Base-by-base conservation (phyloP, 1,140 invertebrate genomes). In the Meloidogyne hapla region DNA sequence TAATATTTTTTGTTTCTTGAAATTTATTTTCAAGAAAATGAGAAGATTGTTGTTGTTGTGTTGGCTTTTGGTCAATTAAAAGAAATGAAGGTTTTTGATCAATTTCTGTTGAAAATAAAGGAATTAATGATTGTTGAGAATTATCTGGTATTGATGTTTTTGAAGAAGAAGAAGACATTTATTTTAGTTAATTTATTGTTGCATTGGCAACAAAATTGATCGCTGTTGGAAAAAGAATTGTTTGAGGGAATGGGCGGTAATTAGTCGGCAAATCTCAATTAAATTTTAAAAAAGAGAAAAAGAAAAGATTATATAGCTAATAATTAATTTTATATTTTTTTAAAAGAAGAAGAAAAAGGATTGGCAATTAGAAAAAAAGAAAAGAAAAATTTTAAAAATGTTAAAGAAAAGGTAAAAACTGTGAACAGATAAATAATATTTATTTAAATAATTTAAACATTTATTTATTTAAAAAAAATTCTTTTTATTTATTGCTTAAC, bases 131-230 rank as follows among this genome's bases (percentile, higher is more conserved):
- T 33, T n/a, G n/a, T n/a, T 10, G 13, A 12, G 40, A 42, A 42
- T 42, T 10, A 10, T 42, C 40, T 42, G 13, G 40, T 42, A 42
- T 12, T 42, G 42, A 26, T 64, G 65, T 42, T 67, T 2, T 15
- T n/a, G 65, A n/a, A 65, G 26, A 65, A 40, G 33, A 26, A 65
- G 64, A 65, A 42, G 65, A 33, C 4, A 15, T 65, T 65, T 26
- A 2, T 2, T 13, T 33, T 12, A 33, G 13, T 13, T 33, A 6
- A 25, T 1, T n/a, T 25, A 42, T 73, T 48, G 69, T 26, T 38
- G 69, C 42, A 56, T 26, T 42, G 66, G 66, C 66, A 68, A 68
- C 66, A 68, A 68, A 40, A 40, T 40, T 25, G 66, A 21, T 18
- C 13, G 64, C 13, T 15, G 10, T 3, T 33, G 23, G 66, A 21